Percentiles rank a stretch among this genome's conserved stretches.
Evolutionary conservation across 1,140 invertebrate genomes (phyloP).

Genomic region (Megalonaias nervosa): DNA sequence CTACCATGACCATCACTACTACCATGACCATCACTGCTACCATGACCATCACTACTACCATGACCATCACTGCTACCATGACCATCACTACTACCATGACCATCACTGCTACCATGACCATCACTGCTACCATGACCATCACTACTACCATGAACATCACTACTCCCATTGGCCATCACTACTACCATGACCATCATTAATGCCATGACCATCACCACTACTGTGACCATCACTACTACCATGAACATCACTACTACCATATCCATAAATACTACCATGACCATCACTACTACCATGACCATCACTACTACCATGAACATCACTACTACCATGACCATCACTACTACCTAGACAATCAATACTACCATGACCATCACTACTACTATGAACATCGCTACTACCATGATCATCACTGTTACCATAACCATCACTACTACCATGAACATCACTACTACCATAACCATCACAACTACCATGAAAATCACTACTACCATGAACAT

Average conservation of each 20-base stretch:
- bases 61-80: no score
- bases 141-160: not conserved
- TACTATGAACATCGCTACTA: not conserved
- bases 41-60: no score
- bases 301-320: constrained; percentile 1
- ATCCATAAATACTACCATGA: constrained; percentile 1
- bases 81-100: no score
- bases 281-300: not conserved
- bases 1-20: no score
- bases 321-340: not conserved
- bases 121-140: no score
- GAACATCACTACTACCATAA: no score
- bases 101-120: no score
- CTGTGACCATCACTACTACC: not conserved
- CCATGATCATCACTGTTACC: no score
- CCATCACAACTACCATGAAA: no score
- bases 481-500: no score
- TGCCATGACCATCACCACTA: not conserved
- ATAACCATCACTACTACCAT: no score
- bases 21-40: no score
- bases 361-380: constrained; percentile 2
- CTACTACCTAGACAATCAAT: not conserved
- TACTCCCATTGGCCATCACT: not conserved
- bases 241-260: not conserved
- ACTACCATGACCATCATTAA: not conserved